Evolutionary conservation across 2,113 vertebrate genomes (phyloP).

Genomic region (Channa argus): DNA sequence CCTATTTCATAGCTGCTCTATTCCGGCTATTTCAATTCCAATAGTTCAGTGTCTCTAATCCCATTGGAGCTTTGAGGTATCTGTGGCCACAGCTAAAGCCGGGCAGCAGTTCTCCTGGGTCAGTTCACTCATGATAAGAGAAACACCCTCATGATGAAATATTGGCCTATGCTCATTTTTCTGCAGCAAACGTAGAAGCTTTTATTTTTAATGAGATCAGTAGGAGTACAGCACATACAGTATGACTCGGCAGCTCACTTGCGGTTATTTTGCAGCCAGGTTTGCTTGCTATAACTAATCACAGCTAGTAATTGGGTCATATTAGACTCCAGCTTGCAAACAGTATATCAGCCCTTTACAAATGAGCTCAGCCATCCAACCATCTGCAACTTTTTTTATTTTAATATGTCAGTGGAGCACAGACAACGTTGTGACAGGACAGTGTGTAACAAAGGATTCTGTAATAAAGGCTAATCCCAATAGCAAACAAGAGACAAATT

Average conservation of each 20-base stretch:
- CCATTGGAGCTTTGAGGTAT: slow-evolving; percentile 59
- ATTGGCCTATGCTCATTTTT: slow-evolving; percentile 8
- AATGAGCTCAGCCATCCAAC: background rate
- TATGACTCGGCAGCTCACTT: background rate
- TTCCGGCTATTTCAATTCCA: slow-evolving; percentile 58
- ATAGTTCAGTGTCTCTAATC: slow-evolving; percentile 60
- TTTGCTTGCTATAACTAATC: background rate
- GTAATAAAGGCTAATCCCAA: background rate
- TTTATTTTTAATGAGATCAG: slow-evolving; percentile 11
- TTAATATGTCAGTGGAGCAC: too few relatives aligned
- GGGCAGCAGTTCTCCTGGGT: slow-evolving; percentile 34
- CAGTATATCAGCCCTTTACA: background rate
- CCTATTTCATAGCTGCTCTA: slow-evolving; percentile 52
- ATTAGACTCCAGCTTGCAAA: background rate
- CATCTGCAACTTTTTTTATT: background rate
- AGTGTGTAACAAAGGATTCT: too few relatives aligned
- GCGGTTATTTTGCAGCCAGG: background rate
- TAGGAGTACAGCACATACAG: background rate
- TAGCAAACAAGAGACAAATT: too few relatives aligned
- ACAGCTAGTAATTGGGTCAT: background rate
- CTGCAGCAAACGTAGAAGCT: slow-evolving; percentile 11
- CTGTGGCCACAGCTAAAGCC: slow-evolving; percentile 36
- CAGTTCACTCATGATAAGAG: slow-evolving; percentile 33
- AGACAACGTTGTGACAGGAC: background rate
- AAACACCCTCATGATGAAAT: slow-evolving; percentile 17